Conservation (phyloP, 2,113 vertebrate genomes). For the Gasterosteus aculeatus region DNA sequence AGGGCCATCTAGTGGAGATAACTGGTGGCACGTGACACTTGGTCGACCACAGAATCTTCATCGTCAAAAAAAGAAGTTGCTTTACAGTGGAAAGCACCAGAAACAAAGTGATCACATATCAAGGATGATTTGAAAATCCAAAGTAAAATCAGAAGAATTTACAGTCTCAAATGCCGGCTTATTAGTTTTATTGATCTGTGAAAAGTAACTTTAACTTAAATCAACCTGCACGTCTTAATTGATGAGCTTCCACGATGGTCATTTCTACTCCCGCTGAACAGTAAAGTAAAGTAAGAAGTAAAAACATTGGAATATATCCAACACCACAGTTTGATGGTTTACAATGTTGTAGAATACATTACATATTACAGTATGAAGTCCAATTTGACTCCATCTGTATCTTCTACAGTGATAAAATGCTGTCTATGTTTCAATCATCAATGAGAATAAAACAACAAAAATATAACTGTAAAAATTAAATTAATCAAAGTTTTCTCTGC, state of each 20-base stretch:
- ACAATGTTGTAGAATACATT: neutral
- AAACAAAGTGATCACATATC: neutral
- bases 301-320: neutral
- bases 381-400: neutral
- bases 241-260: neutral
- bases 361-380: neutral
- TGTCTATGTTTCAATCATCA: neutral
- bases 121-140: neutral
- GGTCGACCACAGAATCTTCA: neutral
- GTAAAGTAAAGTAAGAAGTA: neutral
- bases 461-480: neutral
- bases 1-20: slow-evolving; percentile 66
- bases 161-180: neutral
- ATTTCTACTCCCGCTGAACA: neutral
- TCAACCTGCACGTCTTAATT: no score
- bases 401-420: neutral
- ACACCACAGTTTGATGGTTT: neutral
- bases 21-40: slow-evolving; percentile 40
- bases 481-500: neutral
- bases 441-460: neutral
- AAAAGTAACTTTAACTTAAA: neutral
- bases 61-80: neutral
- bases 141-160: neutral
- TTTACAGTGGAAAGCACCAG: neutral
- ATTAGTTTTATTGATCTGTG: neutral